phyloP scores from a whole-genome alignment of 2,797 vertebrate species.

The Acomys russatus region DNA sequence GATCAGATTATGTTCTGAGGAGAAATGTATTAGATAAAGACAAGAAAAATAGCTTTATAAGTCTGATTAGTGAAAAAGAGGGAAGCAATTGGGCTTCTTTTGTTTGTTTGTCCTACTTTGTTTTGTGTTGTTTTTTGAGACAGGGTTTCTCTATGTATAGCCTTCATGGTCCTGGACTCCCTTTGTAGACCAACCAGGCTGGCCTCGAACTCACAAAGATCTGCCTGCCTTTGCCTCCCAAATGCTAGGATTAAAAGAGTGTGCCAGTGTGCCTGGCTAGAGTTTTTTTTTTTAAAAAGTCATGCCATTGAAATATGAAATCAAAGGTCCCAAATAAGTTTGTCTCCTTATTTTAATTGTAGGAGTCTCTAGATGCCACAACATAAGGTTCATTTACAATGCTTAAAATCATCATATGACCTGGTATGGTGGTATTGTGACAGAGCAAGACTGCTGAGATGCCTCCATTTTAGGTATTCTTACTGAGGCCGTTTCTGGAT shows the following conservation, averaged over 20 bases:
- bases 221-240: too few relatives aligned
- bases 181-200: too few relatives aligned
- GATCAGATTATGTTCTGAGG: slow-evolving; percentile 25
- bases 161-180: too few relatives aligned
- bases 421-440: background rate
- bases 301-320: background rate
- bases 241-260: too few relatives aligned
- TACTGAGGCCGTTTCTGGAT: background rate
- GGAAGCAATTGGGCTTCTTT: background rate
- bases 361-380: slow-evolving; percentile 54
- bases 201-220: too few relatives aligned
- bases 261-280: too few relatives aligned
- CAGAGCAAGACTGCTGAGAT: background rate
- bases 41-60: slow-evolving; percentile 30
- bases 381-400: slow-evolving; percentile 59
- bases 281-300: slow-evolving; percentile 1
- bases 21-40: slow-evolving; percentile 21
- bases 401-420: background rate
- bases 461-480: background rate
- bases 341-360: background rate
- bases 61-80: slow-evolving; percentile 2
- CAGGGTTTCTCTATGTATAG: too few relatives aligned
- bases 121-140: too few relatives aligned
- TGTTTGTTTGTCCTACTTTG: too few relatives aligned
- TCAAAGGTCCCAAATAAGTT: background rate